These are phyloP conservation scores for Pristionchus japonicus DNA, from an alignment of 2,888 invertebrate genomes.

Conservation along the genomic window DNA sequence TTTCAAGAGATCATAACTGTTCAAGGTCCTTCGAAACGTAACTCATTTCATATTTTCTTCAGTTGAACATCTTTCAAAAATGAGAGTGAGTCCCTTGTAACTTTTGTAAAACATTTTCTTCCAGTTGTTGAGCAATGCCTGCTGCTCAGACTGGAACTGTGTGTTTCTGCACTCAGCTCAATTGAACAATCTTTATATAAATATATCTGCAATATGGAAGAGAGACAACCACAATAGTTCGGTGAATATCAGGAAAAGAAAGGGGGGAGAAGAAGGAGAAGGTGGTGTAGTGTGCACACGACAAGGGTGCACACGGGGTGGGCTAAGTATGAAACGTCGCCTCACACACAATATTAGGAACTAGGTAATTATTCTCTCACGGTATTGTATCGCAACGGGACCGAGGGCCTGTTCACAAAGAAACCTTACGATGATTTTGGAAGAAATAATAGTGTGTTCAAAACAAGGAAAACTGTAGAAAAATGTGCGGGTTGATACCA, in stretches of 20 bases:
- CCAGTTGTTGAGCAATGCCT: no score
- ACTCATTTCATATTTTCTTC: no score
- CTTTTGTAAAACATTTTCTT: no score
- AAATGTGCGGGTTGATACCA: not conserved
- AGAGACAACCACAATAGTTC: slow-evolving; percentile 37
- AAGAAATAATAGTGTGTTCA: not conserved
- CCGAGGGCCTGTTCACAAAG: slow-evolving; percentile 12
- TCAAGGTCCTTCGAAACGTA: no score
- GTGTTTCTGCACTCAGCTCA: not conserved
- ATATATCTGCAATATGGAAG: slow-evolving; percentile 23
- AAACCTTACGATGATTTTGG: not conserved
- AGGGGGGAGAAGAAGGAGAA: not conserved
- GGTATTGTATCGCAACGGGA: slow-evolving; percentile 8
- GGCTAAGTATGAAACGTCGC: not conserved
- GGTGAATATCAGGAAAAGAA: slow-evolving; percentile 1
- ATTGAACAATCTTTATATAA: slow-evolving; percentile 38
- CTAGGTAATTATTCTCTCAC: slow-evolving; percentile 35
- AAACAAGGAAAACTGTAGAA: not conserved
- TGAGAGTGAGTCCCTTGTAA: no score
- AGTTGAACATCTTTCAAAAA: no score
- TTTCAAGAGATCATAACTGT: no score
- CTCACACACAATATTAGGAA: slow-evolving; percentile 23
- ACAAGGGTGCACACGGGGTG: not conserved
- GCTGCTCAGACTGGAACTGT: no score
- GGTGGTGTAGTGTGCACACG: not conserved